Percentiles rank a stretch among this genome's conserved stretches.
Evolutionary conservation across 2,888 invertebrate genomes (phyloP).

Genomic region (Lathronympha strigana): DNA sequence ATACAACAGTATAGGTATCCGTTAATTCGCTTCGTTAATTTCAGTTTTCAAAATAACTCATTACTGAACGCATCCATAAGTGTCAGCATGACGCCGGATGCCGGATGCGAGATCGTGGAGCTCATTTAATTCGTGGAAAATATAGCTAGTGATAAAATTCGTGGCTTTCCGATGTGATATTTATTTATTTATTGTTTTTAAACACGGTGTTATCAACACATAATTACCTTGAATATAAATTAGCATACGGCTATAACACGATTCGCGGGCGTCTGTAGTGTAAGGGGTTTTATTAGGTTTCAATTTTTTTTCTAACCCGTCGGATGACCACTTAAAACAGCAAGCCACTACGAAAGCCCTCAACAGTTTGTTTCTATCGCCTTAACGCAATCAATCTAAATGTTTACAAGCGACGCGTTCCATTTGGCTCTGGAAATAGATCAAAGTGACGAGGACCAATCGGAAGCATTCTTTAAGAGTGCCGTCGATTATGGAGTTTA

Average conservation of each 20-base stretch:
- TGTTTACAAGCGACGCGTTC: constrained; percentile 59
- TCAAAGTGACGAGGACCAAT: constrained; percentile 65
- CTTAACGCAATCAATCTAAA: constrained; percentile 62
- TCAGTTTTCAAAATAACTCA: constrained; percentile 31
- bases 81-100: constrained; percentile 39
- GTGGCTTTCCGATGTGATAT: neutral
- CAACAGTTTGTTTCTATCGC: constrained; percentile 53
- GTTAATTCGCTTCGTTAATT: constrained; percentile 16
- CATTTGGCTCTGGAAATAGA: constrained; percentile 72
- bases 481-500: constrained; percentile 31
- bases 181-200: neutral
- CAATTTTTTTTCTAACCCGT: constrained; percentile 1
- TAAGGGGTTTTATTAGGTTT: too few species aligned
- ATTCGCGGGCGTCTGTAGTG: too few species aligned
- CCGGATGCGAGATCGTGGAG: constrained; percentile 54
- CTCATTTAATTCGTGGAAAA: constrained; percentile 8
- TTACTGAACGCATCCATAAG: constrained; percentile 65
- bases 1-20: constrained; percentile 1
- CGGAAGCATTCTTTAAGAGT: constrained; percentile 39
- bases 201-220: too few species aligned
- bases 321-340: constrained; percentile 19
- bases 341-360: constrained; percentile 38
- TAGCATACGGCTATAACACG: too few species aligned
- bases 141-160: neutral
- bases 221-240: too few species aligned